Evolutionary conservation across 2,113 vertebrate species (phyloP).

Genomic region (Nannospalax galili): DNA sequence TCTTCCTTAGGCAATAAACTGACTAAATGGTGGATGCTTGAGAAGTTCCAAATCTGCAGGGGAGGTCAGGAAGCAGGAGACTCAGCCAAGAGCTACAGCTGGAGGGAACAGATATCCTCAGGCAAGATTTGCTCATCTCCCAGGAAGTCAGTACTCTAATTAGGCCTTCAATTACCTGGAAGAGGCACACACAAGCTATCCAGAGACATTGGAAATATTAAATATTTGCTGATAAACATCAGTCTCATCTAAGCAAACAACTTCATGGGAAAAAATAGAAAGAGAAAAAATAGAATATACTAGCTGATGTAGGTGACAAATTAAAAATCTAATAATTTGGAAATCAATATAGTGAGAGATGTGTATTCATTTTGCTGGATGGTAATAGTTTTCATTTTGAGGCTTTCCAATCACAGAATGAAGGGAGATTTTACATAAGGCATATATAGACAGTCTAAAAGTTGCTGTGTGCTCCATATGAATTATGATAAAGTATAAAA

Average conservation of each 20-base stretch:
- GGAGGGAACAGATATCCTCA: background rate
- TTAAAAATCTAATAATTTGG: background rate
- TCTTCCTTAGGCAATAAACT: background rate
- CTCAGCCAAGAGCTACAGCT: background rate
- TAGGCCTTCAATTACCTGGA: no score
- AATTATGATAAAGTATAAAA: background rate
- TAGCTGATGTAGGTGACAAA: background rate
- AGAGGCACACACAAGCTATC: background rate
- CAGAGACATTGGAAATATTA: background rate
- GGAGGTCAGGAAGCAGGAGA: background rate
- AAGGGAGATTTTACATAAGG: background rate
- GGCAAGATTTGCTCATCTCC: background rate
- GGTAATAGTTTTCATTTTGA: background rate
- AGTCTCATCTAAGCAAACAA: background rate
- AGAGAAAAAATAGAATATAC: background rate
- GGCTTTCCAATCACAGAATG: background rate
- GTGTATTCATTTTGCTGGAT: background rate
- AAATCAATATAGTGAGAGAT: background rate
- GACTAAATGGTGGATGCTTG: background rate
- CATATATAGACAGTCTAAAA: background rate
- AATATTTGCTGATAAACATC: background rate
- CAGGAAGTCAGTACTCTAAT: background rate
- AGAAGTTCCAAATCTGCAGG: background rate
- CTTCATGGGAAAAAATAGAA: background rate
- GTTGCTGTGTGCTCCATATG: background rate